Evolutionary conservation across 2,888 invertebrate genomes (phyloP).

Genomic region (Cosmopolites sordidus): DNA sequence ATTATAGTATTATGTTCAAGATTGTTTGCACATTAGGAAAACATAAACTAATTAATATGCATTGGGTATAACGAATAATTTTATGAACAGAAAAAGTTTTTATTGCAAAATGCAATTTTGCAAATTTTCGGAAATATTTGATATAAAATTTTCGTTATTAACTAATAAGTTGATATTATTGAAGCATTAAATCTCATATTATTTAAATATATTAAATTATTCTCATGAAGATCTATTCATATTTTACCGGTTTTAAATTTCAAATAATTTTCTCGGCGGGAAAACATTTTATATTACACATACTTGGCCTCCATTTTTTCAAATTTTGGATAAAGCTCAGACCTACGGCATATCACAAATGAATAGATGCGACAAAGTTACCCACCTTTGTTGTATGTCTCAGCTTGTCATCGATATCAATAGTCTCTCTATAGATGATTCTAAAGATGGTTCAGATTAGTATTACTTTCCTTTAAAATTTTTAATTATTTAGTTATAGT

Average conservation of each 20-base stretch:
- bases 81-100: too few relatives aligned
- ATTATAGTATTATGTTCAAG: too few relatives aligned
- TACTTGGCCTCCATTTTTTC: constrained; percentile 18
- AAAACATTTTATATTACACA: constrained; percentile 7
- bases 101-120: too few relatives aligned
- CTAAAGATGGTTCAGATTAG: constrained; percentile 18
- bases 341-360: constrained; percentile 5
- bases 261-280: constrained; percentile 12
- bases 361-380: background rate
- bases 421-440: constrained; percentile 4
- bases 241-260: constrained; percentile 4
- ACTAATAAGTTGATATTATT: too few relatives aligned
- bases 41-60: too few relatives aligned
- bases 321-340: background rate
- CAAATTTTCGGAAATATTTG: too few relatives aligned
- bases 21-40: too few relatives aligned
- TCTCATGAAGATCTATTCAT: too few relatives aligned
- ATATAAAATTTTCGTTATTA: too few relatives aligned
- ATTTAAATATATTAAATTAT: too few relatives aligned
- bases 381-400: background rate
- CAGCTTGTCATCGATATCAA: constrained; percentile 9
- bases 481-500: constrained; percentile 4
- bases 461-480: constrained; percentile 10
- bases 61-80: too few relatives aligned
- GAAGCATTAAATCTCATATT: too few relatives aligned